phyloP scores from a whole-genome alignment of 2,797 vertebrate genomes.

The Sphenodon punctatus region DNA sequence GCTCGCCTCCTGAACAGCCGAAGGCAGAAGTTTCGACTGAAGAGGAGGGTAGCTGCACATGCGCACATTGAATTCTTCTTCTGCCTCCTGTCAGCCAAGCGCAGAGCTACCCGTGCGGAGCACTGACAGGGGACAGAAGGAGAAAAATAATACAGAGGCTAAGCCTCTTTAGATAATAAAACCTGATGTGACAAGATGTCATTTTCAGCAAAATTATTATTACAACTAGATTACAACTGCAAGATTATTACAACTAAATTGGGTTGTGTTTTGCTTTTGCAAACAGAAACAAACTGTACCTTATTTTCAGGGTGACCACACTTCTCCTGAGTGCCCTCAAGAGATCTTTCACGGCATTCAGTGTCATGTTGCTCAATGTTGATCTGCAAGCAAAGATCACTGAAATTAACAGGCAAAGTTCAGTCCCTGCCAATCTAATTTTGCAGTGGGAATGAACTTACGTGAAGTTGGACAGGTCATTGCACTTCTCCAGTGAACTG shows the following conservation, averaged over 20 bases:
- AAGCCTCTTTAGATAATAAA: no score
- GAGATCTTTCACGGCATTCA: slow-evolving; percentile 42
- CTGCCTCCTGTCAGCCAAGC: no score
- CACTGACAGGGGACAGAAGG: no score
- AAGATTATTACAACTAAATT: no score
- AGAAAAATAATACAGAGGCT: no score
- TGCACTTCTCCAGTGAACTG: slow-evolving; percentile 68
- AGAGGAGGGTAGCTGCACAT: no score
- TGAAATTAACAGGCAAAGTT: not conserved
- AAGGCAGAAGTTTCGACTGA: no score
- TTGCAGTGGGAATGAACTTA: slow-evolving; percentile 66
- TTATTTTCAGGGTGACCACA: slow-evolving; percentile 56
- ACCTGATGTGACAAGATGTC: not conserved
- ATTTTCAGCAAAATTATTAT: not conserved
- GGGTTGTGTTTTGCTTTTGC: not conserved
- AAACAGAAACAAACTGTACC: slow-evolving; percentile 51
- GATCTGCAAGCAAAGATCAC: slow-evolving; percentile 64
- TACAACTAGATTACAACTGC: no score
- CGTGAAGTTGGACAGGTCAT: slow-evolving; percentile 72
- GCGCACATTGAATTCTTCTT: no score
- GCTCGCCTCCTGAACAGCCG: no score
- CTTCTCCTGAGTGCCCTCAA: slow-evolving; percentile 50
- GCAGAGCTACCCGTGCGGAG: no score
- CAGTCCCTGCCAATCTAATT: accelerated
- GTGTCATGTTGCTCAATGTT: slow-evolving; percentile 58